A percentile compares a stretch with the other conserved stretches of the same genome.
phyloP scores from a whole-genome alignment of 2,888 invertebrate species.

The Clepsis dumicolana region DNA sequence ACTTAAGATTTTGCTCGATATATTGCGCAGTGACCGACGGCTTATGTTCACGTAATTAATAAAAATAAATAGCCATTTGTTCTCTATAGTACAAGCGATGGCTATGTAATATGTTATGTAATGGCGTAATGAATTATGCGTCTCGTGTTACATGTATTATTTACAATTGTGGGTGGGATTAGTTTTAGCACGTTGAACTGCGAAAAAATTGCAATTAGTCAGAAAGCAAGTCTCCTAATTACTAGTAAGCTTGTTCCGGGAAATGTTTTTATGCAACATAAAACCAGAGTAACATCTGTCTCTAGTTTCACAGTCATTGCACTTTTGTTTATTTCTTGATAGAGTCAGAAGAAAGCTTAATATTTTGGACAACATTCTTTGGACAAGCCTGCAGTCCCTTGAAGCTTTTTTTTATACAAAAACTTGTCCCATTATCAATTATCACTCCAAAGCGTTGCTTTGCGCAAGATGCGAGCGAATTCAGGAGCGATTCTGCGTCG shows the following conservation, averaged over 20 bases:
- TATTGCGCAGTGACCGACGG: slow-evolving; percentile 22
- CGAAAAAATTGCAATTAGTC: neutral
- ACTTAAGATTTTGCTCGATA: slow-evolving; percentile 34
- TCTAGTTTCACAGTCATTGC: too few relatives aligned
- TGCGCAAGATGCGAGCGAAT: neutral
- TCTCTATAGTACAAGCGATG: slow-evolving; percentile 2
- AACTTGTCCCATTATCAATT: too few relatives aligned
- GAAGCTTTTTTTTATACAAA: too few relatives aligned
- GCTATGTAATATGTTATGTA: slow-evolving; percentile 11
- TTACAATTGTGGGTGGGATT: slow-evolving; percentile 3
- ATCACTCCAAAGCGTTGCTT: too few relatives aligned
- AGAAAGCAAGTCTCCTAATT: neutral
- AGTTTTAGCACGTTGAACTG: neutral
- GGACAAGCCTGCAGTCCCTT: too few relatives aligned
- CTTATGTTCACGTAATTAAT: slow-evolving; percentile 26
- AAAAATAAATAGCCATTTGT: slow-evolving; percentile 19
- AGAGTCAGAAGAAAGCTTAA: too few relatives aligned
- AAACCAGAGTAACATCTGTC: too few relatives aligned
- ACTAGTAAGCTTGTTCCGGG: neutral
- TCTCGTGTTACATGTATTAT: slow-evolving; percentile 6
- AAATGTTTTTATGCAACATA: neutral
- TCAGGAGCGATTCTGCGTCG: neutral
- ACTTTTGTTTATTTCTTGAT: too few relatives aligned
- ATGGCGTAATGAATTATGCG: slow-evolving; percentile 5
- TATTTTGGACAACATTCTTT: too few relatives aligned